A percentile compares a stretch with the other conserved stretches of the same genome.
Conservation (phyloP, 1,140 invertebrate species). For the Heliconius melpomene region DNA sequence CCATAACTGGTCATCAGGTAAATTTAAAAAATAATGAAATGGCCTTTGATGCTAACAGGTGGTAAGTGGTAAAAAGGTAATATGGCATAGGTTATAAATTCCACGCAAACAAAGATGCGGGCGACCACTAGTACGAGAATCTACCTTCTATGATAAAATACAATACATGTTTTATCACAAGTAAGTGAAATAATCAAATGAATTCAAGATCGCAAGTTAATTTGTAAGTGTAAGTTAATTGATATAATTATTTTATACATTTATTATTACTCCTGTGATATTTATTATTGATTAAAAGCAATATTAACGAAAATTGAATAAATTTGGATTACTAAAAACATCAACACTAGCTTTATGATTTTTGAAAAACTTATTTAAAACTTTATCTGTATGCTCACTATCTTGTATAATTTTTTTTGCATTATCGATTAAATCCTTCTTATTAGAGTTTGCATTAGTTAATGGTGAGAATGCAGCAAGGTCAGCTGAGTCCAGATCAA, state of each 20-base stretch:
- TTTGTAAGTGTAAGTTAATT: too few relatives aligned
- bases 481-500: conserved; percentile 24
- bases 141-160: too few relatives aligned
- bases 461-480: conserved; percentile 25
- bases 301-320: conserved; percentile 36
- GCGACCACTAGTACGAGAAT: too few relatives aligned
- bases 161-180: not conserved
- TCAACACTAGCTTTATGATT: conserved; percentile 33
- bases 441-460: conserved; percentile 25
- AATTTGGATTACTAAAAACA: conserved; percentile 42
- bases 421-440: conserved; percentile 40
- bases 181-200: not conserved
- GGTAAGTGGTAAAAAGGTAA: too few relatives aligned
- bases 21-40: too few relatives aligned
- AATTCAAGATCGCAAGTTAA: not conserved
- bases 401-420: conserved; percentile 49
- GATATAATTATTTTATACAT: not conserved
- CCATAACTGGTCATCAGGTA: too few relatives aligned
- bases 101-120: too few relatives aligned
- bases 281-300: not conserved
- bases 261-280: not conserved
- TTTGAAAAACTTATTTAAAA: conserved; percentile 47
- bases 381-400: conserved; percentile 39
- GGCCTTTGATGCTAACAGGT: too few relatives aligned
- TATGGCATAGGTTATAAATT: too few relatives aligned